Evolutionary conservation across 2,113 vertebrate genomes (phyloP).

Genomic region (Bothrops jararaca): DNA sequence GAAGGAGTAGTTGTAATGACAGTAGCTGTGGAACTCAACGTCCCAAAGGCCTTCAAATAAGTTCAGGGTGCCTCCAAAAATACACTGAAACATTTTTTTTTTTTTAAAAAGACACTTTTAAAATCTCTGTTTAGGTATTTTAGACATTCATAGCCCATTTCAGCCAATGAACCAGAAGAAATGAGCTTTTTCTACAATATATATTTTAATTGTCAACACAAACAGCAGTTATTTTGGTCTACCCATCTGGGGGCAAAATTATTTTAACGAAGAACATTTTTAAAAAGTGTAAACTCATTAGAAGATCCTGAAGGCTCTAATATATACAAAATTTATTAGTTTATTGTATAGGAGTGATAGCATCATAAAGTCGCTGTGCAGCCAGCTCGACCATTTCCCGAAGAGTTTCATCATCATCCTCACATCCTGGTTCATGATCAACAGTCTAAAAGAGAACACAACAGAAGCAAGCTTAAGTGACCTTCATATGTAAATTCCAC

Average conservation of each 20-base stretch:
- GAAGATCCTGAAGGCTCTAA: neutral
- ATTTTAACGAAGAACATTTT: neutral
- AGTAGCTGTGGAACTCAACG: no score
- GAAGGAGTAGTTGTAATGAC: no score
- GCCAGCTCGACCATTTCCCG: slow-evolving; percentile 89
- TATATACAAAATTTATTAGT: neutral
- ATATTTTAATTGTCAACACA: neutral
- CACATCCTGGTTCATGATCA: slow-evolving; percentile 78
- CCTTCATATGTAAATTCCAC: neutral
- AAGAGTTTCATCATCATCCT: slow-evolving; percentile 87
- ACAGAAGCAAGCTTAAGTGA: neutral
- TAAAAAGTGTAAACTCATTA: neutral
- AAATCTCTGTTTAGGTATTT: neutral
- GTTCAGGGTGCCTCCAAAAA: no score
- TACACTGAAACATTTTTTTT: neutral
- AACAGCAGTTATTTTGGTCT: neutral
- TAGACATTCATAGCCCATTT: neutral
- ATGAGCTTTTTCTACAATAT: neutral
- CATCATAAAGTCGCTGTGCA: slow-evolving; percentile 85
- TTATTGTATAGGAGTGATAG: slow-evolving; percentile 81
- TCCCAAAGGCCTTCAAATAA: no score
- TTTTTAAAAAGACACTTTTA: neutral
- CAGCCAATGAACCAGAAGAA: neutral
- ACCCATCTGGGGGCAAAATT: neutral
- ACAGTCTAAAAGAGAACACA: slow-evolving; percentile 71